Evolutionary conservation across 2,888 invertebrate species (phyloP).

Genomic region (Aplocera efformata): DNA sequence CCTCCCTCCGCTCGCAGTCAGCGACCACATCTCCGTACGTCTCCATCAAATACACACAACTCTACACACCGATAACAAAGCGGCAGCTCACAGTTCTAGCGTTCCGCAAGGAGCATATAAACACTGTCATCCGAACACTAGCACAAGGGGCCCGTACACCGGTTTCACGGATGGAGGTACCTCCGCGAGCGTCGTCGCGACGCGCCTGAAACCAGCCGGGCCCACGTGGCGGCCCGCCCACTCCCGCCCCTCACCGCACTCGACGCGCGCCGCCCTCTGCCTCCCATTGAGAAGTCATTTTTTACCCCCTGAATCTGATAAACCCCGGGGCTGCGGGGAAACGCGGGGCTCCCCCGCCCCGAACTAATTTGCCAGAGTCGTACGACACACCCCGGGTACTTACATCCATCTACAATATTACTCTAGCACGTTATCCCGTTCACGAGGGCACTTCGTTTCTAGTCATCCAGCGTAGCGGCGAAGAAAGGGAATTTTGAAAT

Average conservation of each 20-base stretch:
- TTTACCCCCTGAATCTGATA: constrained; percentile 79
- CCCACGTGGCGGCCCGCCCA: constrained; percentile 76
- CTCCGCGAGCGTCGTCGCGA: constrained; percentile 38
- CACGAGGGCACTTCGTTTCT: constrained; percentile 70
- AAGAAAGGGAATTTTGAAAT: constrained; percentile 62
- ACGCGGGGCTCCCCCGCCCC: constrained; percentile 75
- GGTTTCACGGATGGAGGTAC: constrained; percentile 27
- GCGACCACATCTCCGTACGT: constrained; percentile 51
- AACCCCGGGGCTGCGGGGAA: constrained; percentile 58
- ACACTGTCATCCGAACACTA: constrained; percentile 42
- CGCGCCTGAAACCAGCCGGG: constrained; percentile 37
- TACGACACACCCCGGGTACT: constrained; percentile 79
- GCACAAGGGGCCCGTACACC: constrained; percentile 41
- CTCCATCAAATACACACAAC: constrained; percentile 58
- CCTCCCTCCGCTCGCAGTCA: constrained; percentile 52
- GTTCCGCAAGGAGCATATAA: constrained; percentile 44
- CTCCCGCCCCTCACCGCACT: constrained; percentile 59
- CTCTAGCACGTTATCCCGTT: constrained; percentile 77
- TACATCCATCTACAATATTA: constrained; percentile 81
- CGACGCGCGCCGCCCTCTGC: constrained; percentile 60
- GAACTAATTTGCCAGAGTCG: constrained; percentile 79
- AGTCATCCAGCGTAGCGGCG: constrained; percentile 57
- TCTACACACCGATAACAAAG: constrained; percentile 42
- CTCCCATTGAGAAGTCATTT: constrained; percentile 79
- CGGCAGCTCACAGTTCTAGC: constrained; percentile 38